These are phyloP conservation scores for Rana temporaria DNA, from an alignment of 2,113 vertebrate genomes.

Conservation along the genomic window DNA sequence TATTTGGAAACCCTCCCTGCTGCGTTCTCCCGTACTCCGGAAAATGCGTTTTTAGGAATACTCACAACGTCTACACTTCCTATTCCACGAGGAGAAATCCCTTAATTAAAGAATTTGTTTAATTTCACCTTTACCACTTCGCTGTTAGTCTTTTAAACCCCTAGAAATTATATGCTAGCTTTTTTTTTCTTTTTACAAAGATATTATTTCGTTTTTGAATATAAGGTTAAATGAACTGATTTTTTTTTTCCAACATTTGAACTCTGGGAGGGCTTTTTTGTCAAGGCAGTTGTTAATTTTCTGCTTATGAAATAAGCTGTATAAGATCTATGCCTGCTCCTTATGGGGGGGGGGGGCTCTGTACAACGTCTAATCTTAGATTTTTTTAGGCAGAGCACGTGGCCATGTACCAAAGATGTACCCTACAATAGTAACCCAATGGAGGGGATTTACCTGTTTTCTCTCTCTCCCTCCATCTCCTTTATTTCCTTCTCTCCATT, in stretches of 20 bases:
- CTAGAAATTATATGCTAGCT: conserved; percentile 46
- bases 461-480: no score
- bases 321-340: conserved; percentile 3
- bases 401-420: background rate
- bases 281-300: conserved; percentile 35
- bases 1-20: conserved; percentile 76
- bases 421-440: no score
- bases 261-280: conserved; percentile 22
- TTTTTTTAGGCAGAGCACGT: background rate
- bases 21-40: conserved; percentile 72
- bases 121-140: conserved; percentile 49
- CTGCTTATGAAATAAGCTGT: conserved; percentile 30
- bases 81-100: conserved; percentile 61
- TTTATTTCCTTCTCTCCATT: no score
- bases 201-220: conserved; percentile 44
- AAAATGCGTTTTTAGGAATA: conserved; percentile 66
- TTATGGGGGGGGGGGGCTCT: conserved; percentile 12
- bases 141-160: conserved; percentile 44
- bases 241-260: conserved; percentile 22
- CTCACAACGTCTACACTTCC: conserved; percentile 69
- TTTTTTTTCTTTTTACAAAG: conserved; percentile 23
- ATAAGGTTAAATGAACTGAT: background rate
- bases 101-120: conserved; percentile 62
- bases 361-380: conserved; percentile 1
- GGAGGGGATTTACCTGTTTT: no score